Percentiles rank a stretch among this genome's conserved stretches.
phyloP scores from a whole-genome alignment of 2,888 invertebrate species.

The Clitarchus hookeri region DNA sequence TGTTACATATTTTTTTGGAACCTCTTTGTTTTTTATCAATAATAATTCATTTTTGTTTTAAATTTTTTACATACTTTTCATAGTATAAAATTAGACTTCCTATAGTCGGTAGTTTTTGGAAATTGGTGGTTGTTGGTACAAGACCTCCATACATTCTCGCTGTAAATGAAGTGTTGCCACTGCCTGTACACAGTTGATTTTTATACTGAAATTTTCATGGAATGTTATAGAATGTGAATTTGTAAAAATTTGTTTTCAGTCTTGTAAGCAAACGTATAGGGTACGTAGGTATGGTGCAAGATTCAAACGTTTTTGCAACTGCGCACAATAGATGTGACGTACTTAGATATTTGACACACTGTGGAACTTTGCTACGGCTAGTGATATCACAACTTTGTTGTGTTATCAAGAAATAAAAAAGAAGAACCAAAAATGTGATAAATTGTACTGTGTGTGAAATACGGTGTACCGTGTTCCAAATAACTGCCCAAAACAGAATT shows the following conservation, averaged over 20 bases:
- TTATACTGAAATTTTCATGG: not conserved
- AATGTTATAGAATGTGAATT: not conserved
- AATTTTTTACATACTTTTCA: too few relatives aligned
- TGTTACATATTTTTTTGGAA: too few relatives aligned
- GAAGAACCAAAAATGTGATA: not conserved
- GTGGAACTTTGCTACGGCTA: not conserved
- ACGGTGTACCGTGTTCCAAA: not conserved
- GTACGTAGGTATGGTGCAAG: not conserved
- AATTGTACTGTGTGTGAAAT: not conserved
- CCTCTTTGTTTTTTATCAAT: too few relatives aligned
- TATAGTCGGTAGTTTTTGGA: not conserved
- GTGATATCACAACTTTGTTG: not conserved
- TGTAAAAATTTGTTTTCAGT: not conserved
- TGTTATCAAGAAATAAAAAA: not conserved
- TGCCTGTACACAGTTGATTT: not conserved
- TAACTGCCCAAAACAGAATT: not conserved
- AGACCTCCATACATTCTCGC: too few relatives aligned
- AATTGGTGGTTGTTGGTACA: not conserved
- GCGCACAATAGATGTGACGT: not conserved
- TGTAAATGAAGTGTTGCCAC: not conserved
- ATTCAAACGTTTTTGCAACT: not conserved
- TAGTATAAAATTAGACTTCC: too few relatives aligned
- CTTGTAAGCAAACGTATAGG: not conserved
- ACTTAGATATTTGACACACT: not conserved
- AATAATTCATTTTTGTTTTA: too few relatives aligned